These are phyloP conservation scores for Gryon sp. DNA, from an alignment of 1,140 invertebrate genomes.

Conservation along the genomic window DNA sequence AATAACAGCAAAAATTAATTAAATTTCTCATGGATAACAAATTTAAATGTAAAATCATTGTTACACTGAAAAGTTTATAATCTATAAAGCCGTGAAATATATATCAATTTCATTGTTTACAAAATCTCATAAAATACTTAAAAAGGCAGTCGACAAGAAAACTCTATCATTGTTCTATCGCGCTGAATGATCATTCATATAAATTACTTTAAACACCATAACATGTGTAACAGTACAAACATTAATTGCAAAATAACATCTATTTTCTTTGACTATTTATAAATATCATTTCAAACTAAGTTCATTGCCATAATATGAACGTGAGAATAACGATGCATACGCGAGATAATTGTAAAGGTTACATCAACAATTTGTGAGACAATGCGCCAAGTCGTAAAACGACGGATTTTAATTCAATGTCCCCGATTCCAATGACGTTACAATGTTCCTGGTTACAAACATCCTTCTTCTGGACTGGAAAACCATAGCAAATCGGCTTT, in stretches of 20 bases:
- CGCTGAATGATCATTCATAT: constrained; percentile 28
- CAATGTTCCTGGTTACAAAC: constrained; percentile 50
- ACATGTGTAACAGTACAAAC: constrained; percentile 33
- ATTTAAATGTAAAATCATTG: too few relatives aligned
- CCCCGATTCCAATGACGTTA: constrained; percentile 35
- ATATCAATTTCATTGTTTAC: constrained; percentile 30
- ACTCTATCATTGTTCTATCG: constrained; percentile 53
- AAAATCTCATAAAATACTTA: constrained; percentile 13
- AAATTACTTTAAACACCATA: constrained; percentile 40
- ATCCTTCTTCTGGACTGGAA: constrained; percentile 15
- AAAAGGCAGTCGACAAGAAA: constrained; percentile 34
- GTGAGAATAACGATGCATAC: constrained; percentile 49
- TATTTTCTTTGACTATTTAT: constrained; percentile 37
- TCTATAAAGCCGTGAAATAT: constrained; percentile 28
- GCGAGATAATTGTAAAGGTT: constrained; percentile 55
- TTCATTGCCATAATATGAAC: constrained; percentile 60
- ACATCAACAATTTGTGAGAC: constrained; percentile 40
- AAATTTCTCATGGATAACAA: too few relatives aligned
- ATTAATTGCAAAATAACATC: constrained; percentile 56
- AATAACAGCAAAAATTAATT: too few relatives aligned
- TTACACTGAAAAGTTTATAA: too few relatives aligned
- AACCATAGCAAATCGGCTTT: constrained; percentile 51
- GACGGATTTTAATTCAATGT: constrained; percentile 37
- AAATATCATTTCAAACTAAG: constrained; percentile 58
- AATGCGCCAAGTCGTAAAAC: constrained; percentile 35